A percentile compares a stretch with the other conserved stretches of the same genome.
These are phyloP conservation scores for Apis mellifera DNA, from an alignment of 1,140 invertebrate species.

Conservation along the genomic window Amel_HAv3.1 CM009939.2:4776501-4777000, in stretches of 20 bases:
- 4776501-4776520: slow-evolving; percentile 41
- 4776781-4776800: background rate
- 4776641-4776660: slow-evolving; percentile 49
- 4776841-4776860: background rate
- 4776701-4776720: slow-evolving; percentile 46
- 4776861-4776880: slow-evolving; percentile 57
- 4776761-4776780: too few relatives aligned
- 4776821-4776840: slow-evolving; percentile 57
- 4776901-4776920: slow-evolving; percentile 66
- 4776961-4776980: slow-evolving; percentile 73
- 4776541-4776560: slow-evolving; percentile 20
- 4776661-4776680: slow-evolving; percentile 22
- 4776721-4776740: slow-evolving; percentile 31
- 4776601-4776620: slow-evolving; percentile 26
- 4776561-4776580: slow-evolving; percentile 39
- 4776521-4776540: slow-evolving; percentile 1
- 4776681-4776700: slow-evolving; percentile 44
- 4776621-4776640: slow-evolving; percentile 28
- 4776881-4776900: slow-evolving; percentile 67
- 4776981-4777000: slow-evolving; percentile 75
- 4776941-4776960: slow-evolving; percentile 66
- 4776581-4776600: slow-evolving; percentile 42
- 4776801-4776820: slow-evolving; percentile 8
- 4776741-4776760: background rate
- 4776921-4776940: slow-evolving; percentile 74